Conservation (phyloP, 2,113 vertebrate species). For the Pomatostomus ruficeps region DNA sequence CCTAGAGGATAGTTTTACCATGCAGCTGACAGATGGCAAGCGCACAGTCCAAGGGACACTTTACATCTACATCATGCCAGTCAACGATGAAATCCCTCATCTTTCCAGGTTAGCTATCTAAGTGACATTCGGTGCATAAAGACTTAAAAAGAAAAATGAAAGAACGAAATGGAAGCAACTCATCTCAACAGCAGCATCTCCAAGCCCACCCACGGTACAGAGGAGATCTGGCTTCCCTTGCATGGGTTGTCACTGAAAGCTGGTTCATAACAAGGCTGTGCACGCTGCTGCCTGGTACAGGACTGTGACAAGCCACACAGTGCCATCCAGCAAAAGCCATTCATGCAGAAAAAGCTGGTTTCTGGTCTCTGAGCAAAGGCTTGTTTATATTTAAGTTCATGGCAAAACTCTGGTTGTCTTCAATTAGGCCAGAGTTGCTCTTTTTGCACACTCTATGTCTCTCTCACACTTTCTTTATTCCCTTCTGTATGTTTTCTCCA, state of each 20-base stretch:
- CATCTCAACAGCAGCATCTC: not conserved
- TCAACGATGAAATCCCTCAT: slow-evolving; percentile 83
- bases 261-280: not conserved
- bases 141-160: not conserved
- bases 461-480: not conserved
- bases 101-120: slow-evolving; percentile 75
- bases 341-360: not conserved
- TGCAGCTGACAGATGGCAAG: slow-evolving; percentile 87
- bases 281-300: not conserved
- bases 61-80: slow-evolving; percentile 80
- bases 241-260: not conserved
- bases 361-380: not conserved
- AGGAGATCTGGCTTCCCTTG: not conserved
- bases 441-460: not conserved
- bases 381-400: slow-evolving; percentile 2
- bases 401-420: slow-evolving; percentile 3
- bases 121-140: slow-evolving; percentile 61
- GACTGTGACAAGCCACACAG: not conserved
- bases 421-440: not conserved
- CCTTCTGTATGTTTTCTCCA: not conserved
- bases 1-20: slow-evolving; percentile 78
- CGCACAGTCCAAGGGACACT: slow-evolving; percentile 80
- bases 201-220: not conserved
- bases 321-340: not conserved
- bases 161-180: not conserved